Evolutionary conservation across 2,797 vertebrate species (phyloP).

Genomic region (Erethizon dorsatum): DNA sequence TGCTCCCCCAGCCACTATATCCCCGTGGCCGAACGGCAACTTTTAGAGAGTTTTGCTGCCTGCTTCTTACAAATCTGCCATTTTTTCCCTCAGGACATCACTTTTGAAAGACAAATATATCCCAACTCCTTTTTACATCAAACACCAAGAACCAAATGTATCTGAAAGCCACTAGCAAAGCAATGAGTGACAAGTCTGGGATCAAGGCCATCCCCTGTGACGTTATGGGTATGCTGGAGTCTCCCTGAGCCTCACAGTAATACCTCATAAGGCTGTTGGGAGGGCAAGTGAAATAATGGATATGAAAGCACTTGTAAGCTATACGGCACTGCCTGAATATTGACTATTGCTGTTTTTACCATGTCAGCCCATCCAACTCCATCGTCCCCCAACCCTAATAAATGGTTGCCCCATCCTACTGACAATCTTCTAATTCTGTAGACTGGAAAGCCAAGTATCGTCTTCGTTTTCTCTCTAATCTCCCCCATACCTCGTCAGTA

Average conservation of each 20-base stretch:
- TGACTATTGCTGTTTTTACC: background rate
- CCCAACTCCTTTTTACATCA: background rate
- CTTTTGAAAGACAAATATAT: conserved; percentile 41
- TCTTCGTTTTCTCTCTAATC: background rate
- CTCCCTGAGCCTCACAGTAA: background rate
- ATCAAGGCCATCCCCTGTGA: background rate
- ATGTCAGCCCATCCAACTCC: background rate
- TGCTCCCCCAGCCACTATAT: too few relatives aligned
- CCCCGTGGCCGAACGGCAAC: too few relatives aligned
- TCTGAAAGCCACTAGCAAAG: background rate
- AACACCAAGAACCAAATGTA: background rate
- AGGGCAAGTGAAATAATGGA: background rate
- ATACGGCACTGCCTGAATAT: background rate
- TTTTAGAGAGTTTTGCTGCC: too few relatives aligned
- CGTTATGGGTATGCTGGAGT: background rate
- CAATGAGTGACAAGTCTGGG: background rate
- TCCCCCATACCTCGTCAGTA: background rate
- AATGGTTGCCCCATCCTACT: too few relatives aligned
- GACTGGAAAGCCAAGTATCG: background rate
- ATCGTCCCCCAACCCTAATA: background rate
- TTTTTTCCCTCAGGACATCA: background rate
- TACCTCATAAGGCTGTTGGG: background rate
- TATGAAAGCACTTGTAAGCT: background rate
- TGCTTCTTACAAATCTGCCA: too few relatives aligned
- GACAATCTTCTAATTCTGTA: background rate